Conservation (phyloP, 2,797 vertebrate genomes). For the Falco novaeseelandiae region DNA sequence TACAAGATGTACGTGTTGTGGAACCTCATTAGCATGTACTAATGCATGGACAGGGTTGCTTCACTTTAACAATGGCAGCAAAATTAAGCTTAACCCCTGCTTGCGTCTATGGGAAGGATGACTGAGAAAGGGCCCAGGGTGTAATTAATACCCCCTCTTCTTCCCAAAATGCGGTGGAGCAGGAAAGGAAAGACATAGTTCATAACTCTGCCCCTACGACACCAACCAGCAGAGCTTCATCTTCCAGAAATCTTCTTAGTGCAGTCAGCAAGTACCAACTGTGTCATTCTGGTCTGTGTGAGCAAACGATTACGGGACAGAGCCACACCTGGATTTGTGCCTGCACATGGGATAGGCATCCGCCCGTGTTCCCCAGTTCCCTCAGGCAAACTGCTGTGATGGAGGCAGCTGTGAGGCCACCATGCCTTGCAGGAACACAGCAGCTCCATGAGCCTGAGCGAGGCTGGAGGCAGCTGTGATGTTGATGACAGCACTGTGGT, state of each 20-base stretch:
- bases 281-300: not conserved
- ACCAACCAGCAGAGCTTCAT: not conserved
- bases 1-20: not conserved
- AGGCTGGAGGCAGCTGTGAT: not conserved
- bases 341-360: not conserved
- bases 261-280: not conserved
- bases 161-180: not conserved
- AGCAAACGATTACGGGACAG: not conserved
- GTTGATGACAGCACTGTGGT: accelerated
- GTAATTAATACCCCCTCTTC: not conserved
- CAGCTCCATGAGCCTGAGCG: not conserved
- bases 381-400: accelerated
- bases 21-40: not conserved
- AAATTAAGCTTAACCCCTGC: not conserved
- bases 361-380: accelerated
- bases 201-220: not conserved
- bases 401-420: accelerated
- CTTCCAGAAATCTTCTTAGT: not conserved
- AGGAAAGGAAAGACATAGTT: not conserved
- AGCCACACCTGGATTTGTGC: not conserved
- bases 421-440: accelerated
- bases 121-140: not conserved
- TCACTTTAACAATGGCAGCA: not conserved
- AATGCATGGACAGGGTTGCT: not conserved
- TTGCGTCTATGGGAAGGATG: not conserved